A percentile compares a stretch with the other conserved stretches of the same genome.
phyloP scores from a whole-genome alignment of 2,888 invertebrate species.

The Candidula unifasciata region DNA sequence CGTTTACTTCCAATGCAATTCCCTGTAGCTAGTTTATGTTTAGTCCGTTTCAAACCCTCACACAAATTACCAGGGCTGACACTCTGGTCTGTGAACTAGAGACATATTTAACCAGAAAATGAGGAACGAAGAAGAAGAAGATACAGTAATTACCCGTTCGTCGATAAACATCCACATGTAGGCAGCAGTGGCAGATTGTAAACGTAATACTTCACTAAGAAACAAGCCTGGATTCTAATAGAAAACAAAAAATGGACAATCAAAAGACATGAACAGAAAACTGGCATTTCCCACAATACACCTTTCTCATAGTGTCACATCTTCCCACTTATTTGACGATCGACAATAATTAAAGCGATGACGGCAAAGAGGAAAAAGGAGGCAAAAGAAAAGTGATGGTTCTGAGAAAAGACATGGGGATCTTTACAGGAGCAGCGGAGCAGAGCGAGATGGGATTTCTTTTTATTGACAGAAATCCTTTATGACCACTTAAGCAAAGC shows the following conservation, averaged over 20 bases:
- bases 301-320: background rate
- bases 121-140: too few species aligned
- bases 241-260: background rate
- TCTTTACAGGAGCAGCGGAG: constrained; percentile 30
- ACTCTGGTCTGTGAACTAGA: too few species aligned
- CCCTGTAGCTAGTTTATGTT: too few species aligned
- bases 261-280: background rate
- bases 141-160: background rate
- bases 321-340: constrained; percentile 11
- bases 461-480: constrained; percentile 33
- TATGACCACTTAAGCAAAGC: constrained; percentile 29
- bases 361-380: background rate
- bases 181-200: constrained; percentile 24
- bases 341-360: constrained; percentile 45
- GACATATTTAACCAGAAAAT: too few species aligned
- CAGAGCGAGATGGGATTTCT: constrained; percentile 9
- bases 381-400: background rate
- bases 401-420: constrained; percentile 1
- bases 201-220: constrained; percentile 16
- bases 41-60: too few species aligned
- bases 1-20: too few species aligned
- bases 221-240: constrained; percentile 3
- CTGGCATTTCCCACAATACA: constrained; percentile 1
- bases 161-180: background rate
- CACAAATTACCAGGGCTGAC: too few species aligned